Conservation (phyloP, 2,888 invertebrate genomes). For the Cantharis flavilabris region DNA sequence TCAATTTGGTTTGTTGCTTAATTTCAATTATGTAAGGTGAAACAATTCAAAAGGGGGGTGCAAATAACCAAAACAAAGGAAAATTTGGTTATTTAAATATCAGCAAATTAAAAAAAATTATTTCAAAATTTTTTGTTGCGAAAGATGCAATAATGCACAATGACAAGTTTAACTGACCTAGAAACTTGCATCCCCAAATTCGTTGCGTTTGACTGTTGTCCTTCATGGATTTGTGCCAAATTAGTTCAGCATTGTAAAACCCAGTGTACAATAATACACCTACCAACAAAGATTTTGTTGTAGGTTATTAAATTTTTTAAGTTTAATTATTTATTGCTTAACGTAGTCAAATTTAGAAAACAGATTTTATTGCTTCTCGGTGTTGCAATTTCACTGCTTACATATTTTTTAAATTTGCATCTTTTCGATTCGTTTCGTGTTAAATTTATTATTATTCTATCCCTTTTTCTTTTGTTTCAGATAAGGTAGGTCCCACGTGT, state of each 20-base stretch:
- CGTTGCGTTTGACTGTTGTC: neutral
- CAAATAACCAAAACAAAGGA: too few relatives aligned
- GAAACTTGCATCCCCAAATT: neutral
- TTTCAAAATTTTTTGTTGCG: neutral
- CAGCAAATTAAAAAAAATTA: too few relatives aligned
- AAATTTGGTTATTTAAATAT: too few relatives aligned
- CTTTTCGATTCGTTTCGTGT: neutral
- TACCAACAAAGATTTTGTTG: neutral
- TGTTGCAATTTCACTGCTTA: neutral
- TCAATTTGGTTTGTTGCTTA: too few relatives aligned
- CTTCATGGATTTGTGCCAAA: neutral
- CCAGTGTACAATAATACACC: neutral
- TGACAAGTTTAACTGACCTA: neutral
- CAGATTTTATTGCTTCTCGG: neutral
- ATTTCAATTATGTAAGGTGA: too few relatives aligned
- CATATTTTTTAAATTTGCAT: neutral
- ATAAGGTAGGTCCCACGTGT: neutral
- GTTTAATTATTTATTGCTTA: neutral
- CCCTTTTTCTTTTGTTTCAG: neutral
- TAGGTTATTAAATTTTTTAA: neutral
- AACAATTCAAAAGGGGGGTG: too few relatives aligned
- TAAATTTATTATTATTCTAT: neutral
- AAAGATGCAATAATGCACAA: neutral
- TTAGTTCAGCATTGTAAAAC: neutral
- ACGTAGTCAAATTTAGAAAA: neutral